Conservation (phyloP, 2,888 invertebrate genomes). For the Caenorhabditis virilis region DNA sequence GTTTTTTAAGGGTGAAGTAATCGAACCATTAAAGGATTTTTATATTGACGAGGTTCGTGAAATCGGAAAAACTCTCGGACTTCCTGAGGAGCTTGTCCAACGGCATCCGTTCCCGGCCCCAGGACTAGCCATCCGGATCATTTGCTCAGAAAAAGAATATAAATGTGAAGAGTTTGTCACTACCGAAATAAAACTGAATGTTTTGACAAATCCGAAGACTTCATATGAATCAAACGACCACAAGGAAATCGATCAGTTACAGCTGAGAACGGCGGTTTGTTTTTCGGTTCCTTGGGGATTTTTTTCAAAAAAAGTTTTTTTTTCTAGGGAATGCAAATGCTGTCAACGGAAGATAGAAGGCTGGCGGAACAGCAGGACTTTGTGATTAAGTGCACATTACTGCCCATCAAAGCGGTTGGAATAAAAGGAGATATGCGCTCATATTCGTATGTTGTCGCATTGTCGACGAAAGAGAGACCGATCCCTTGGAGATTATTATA, state of each 20-base stretch:
- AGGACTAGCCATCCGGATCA: constrained; percentile 90
- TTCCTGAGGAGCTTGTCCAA: constrained; percentile 84
- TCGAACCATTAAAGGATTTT: too few relatives aligned
- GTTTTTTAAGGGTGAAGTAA: too few relatives aligned
- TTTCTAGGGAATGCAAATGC: too few relatives aligned
- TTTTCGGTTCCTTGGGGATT: too few relatives aligned
- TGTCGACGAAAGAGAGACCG: constrained; percentile 79
- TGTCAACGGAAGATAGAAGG: too few relatives aligned
- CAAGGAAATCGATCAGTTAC: not conserved
- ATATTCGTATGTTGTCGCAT: constrained; percentile 93
- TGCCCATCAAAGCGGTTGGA: constrained; percentile 93
- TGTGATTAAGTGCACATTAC: constrained; percentile 73
- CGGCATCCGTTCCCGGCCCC: constrained; percentile 97
- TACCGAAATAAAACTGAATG: not conserved
- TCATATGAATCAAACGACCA: not conserved
- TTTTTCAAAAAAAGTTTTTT: too few relatives aligned
- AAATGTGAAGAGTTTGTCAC: constrained; percentile 7
- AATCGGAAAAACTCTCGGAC: constrained; percentile 85
- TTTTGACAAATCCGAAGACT: constrained; percentile 7
- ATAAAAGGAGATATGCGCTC: constrained; percentile 78
- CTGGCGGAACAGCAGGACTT: too few relatives aligned
- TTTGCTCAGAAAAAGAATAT: constrained; percentile 81
- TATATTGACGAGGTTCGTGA: constrained; percentile 95
- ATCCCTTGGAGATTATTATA: constrained; percentile 79
- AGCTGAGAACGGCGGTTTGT: too few relatives aligned